Evolutionary conservation across 2,888 invertebrate species (phyloP).

Genomic region (Tetanocera ferruginea): DNA sequence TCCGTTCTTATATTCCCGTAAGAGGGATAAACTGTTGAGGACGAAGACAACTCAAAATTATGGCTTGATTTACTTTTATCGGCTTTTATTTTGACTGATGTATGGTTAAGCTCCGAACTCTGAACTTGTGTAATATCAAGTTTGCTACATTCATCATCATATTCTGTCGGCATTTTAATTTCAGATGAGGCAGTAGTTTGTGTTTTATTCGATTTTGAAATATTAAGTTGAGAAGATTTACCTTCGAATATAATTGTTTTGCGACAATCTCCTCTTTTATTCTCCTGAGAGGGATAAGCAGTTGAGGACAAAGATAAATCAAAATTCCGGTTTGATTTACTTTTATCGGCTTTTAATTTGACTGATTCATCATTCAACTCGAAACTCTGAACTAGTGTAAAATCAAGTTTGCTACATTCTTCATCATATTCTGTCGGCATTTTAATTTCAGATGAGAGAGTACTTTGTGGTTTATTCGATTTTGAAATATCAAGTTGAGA

Average conservation of each 20-base stretch:
- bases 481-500: constrained; percentile 1
- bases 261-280: background rate
- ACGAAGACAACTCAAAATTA: background rate
- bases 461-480: background rate
- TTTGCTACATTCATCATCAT: no score
- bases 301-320: background rate
- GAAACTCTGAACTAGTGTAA: no score
- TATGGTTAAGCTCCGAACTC: no score
- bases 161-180: no score
- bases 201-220: background rate
- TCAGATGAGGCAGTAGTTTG: no score
- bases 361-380: no score
- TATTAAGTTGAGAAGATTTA: background rate
- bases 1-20: background rate
- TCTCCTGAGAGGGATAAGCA: background rate
- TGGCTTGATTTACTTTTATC: background rate
- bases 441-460: background rate
- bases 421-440: no score
- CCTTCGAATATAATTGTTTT: background rate
- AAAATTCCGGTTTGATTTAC: background rate
- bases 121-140: no score
- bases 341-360: background rate
- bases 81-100: background rate
- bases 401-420: background rate
- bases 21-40: background rate